Evolutionary conservation across 2,888 invertebrate species (phyloP), one percentile per base, ranked within the genome.

Genomic region (Rhagophthalmus giganteus): DNA sequence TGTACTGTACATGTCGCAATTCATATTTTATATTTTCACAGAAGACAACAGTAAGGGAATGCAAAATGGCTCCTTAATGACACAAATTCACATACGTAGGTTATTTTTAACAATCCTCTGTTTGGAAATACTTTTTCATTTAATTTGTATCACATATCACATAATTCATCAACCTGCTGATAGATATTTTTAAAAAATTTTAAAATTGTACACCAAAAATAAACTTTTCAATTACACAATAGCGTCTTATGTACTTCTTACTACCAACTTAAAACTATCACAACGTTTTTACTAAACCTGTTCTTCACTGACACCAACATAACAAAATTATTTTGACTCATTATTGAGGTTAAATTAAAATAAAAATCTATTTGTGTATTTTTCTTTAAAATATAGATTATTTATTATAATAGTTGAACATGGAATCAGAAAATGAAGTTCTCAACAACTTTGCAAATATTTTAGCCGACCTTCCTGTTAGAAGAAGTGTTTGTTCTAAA

Each of bases 401-500:
- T n/a, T n/a, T n/a, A n/a, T n/a, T n/a, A n/a, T n/a, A n/a, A n/a
- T n/a, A n/a, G n/a, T 30, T 27, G 8, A 7, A 45, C 11, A 57
- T 52, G 47, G 54, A 58, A 38, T 45, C 37, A 12, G 69, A 68
- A 59, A 45, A 49, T 8, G 78, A 80, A 33, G 83, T 78, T 10
- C 86, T 90, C 84, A 79, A 81, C 61, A 90, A 90, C 71, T 76
- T 91, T 44, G 80, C 84, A 2, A 83, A 83, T 61, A 86, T 91
- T 59, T 81, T 84, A 27, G 83, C 87, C 2, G 91, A 91, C 73
- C 90, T 90, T 14, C 89, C 90, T 9, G 69, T 79, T 56, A 85
- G 84, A 81, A 79, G 91, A 48, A 78, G 84, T 61, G 78, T 85
- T 58, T 91, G 91, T 74, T 66, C 74, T 37, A 79, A 81, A 55